Evolutionary conservation across 2,888 invertebrate species (phyloP).

Genomic region (Xanthia togata): DNA sequence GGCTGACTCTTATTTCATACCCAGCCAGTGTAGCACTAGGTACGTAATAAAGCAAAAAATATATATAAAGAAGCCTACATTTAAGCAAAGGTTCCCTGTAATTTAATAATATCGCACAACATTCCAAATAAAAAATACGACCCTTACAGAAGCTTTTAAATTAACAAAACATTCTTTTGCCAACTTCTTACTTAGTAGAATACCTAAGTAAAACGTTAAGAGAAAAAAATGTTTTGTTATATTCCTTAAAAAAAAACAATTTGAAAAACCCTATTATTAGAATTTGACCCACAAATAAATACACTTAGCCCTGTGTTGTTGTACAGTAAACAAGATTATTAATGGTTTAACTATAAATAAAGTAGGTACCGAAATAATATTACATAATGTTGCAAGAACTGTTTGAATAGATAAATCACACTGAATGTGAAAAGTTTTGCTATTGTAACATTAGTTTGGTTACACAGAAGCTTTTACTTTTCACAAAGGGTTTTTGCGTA

Average conservation of each 20-base stretch:
- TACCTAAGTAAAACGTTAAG: conserved; percentile 24
- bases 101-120: conserved; percentile 34
- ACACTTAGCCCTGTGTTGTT: neutral
- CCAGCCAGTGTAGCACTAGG: neutral
- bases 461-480: conserved; percentile 21
- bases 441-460: conserved; percentile 38
- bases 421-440: conserved; percentile 45
- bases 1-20: neutral
- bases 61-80: neutral
- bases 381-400: conserved; percentile 22
- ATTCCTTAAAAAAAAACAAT: conserved; percentile 6
- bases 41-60: neutral
- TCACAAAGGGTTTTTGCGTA: conserved; percentile 17
- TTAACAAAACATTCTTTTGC: conserved; percentile 45
- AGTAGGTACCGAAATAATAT: conserved; percentile 18
- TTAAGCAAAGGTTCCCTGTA: neutral
- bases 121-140: conserved; percentile 46
- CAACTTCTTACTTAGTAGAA: conserved; percentile 43
- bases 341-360: neutral
- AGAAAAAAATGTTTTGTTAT: conserved; percentile 2
- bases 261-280: neutral
- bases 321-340: conserved; percentile 4
- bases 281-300: neutral
- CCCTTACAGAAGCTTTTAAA: conserved; percentile 30
- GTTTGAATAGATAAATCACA: conserved; percentile 35